Conservation (phyloP, 2,113 vertebrate genomes). For the Ondatra zibethicus region DNA sequence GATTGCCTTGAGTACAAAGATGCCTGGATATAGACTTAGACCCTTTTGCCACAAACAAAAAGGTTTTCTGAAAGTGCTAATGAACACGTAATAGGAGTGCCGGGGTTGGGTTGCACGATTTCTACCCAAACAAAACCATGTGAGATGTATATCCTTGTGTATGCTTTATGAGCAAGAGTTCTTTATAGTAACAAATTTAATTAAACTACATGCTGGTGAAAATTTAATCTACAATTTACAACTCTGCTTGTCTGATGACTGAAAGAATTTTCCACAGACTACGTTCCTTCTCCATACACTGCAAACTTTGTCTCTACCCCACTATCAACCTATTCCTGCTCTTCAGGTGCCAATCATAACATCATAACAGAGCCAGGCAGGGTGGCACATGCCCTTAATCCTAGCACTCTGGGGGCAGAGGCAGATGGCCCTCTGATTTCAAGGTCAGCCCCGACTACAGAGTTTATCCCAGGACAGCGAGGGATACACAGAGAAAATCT, state of each 20-base stretch:
- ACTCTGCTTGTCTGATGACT: background rate
- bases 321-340: background rate
- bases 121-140: conserved; percentile 16
- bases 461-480: background rate
- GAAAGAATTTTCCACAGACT: background rate
- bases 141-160: background rate
- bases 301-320: background rate
- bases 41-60: background rate
- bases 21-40: background rate
- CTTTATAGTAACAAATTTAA: background rate
- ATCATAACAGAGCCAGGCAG: background rate
- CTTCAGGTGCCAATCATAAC: background rate
- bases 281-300: background rate
- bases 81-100: background rate
- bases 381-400: background rate
- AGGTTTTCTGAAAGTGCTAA: background rate
- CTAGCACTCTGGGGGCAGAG: background rate
- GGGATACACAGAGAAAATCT: background rate
- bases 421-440: background rate
- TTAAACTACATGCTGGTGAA: background rate
- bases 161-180: background rate
- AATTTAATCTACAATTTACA: background rate
- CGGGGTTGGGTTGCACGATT: background rate
- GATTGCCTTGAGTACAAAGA: background rate
- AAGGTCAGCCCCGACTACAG: background rate